Evolutionary conservation across 1,140 invertebrate genomes (phyloP), one percentile per base, ranked within the genome.

Genomic region (Chymomyza costata): DNA sequence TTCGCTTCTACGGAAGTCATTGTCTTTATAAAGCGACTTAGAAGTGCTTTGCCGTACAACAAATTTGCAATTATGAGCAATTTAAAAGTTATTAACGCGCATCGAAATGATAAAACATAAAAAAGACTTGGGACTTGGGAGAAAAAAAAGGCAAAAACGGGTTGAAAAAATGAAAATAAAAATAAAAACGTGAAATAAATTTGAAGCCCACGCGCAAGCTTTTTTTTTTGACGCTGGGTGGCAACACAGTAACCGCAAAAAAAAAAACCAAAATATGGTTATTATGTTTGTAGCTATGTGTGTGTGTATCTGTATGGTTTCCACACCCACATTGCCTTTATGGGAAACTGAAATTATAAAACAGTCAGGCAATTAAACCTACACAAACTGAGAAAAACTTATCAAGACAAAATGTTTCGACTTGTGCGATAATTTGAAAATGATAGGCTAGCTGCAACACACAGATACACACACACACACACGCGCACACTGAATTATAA

Each of bases 31-130:
- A 25, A 28, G 25, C 5, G 5, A 28, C 5, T 10, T 28, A 6
- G 50, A 13, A 37, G 15, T 18, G 37, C 11, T n/a, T n/a, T n/a
- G n/a, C n/a, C n/a, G 30, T 37, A 47, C 49, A 39, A 41, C 48
- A 52, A 60, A 45, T 63, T 76, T 64, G 65, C 64, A 80, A 80
- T 78, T 80, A 73, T 38, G 51, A 54, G 67, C 71, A 63, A 80
- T 78, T 78, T 67, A 71, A 71, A 59, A 64, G 67, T 80, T 80
- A 73, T 78, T 71, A 78, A 65, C 58, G 48, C 65, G 52, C 66
- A 59, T 54, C 25, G 19, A 51, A 53, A 48, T 65, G 53, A 66
- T 55, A 17, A 30, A 49, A 49, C 47, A 50, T 37, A 37, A 56
- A 65, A 61, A 34, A 48, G 43, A 18, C 49, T 39, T 17, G 3